These are phyloP conservation scores for Alloplasta piceator DNA, from an alignment of 2,888 invertebrate species.

Conservation along the genomic window DNA sequence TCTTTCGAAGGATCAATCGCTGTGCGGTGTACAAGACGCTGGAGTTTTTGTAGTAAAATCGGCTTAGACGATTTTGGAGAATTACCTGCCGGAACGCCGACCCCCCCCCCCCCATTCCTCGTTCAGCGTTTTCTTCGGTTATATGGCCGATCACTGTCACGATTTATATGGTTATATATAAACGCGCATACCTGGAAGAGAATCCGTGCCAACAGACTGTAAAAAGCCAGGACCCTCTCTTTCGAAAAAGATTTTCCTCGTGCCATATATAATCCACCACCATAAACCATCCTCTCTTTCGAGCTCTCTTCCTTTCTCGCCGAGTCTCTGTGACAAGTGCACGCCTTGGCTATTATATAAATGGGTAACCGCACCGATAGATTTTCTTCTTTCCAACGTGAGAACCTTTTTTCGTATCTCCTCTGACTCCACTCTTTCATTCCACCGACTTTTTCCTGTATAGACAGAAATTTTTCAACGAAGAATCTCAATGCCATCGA, in stretches of 20 bases:
- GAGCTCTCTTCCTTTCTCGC: background rate
- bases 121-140: slow-evolving; percentile 32
- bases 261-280: slow-evolving; percentile 66
- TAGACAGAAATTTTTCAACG: too few species aligned
- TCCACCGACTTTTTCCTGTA: too few species aligned
- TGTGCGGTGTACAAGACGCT: background rate
- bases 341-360: slow-evolving; percentile 20
- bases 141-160: slow-evolving; percentile 4
- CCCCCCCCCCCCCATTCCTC: slow-evolving; percentile 36
- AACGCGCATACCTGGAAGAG: slow-evolving; percentile 18
- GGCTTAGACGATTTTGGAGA: slow-evolving; percentile 39
- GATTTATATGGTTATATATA: slow-evolving; percentile 16
- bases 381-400: slow-evolving; percentile 53
- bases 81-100: slow-evolving; percentile 49
- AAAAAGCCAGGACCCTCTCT: slow-evolving; percentile 73
- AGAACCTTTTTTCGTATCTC: slow-evolving; percentile 60
- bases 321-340: slow-evolving; percentile 24
- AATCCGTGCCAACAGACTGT: slow-evolving; percentile 65
- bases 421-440: slow-evolving; percentile 17
- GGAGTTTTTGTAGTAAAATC: background rate
- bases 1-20: slow-evolving; percentile 19
- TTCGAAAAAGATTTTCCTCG: slow-evolving; percentile 69
- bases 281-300: slow-evolving; percentile 51
- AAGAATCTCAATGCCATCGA: too few species aligned
- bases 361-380: slow-evolving; percentile 28